Evolutionary conservation across 2,113 vertebrate species (phyloP).

Genomic region (Speoplatyrhinus poulsoni): DNA sequence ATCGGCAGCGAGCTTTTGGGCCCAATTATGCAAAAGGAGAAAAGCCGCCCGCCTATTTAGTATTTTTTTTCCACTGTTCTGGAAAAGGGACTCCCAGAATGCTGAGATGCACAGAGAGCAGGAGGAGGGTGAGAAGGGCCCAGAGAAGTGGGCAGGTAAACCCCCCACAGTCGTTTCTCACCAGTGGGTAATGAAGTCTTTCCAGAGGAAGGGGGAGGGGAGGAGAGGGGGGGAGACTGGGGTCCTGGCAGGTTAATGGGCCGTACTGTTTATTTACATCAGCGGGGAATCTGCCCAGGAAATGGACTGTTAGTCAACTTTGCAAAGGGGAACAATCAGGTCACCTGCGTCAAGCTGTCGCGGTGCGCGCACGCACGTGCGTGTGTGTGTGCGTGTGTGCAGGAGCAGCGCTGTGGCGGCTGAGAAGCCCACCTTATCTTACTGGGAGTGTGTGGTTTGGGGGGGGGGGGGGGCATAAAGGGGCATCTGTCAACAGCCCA

Average conservation of each 20-base stretch:
- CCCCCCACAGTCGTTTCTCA: no score
- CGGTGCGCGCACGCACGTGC: neutral
- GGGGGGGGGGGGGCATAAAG: neutral
- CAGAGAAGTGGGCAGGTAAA: no score
- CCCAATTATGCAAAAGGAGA: no score
- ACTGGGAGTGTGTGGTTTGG: neutral
- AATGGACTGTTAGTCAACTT: constrained; percentile 58
- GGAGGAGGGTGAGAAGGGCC: no score
- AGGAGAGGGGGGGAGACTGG: neutral
- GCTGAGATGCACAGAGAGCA: no score
- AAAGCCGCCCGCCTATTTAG: no score
- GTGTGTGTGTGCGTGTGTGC: constrained; percentile 17
- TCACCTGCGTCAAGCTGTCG: constrained; percentile 54
- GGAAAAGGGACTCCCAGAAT: no score
- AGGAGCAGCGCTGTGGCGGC: constrained; percentile 46
- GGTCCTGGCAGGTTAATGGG: constrained; percentile 55
- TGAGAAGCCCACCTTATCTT: constrained; percentile 36
- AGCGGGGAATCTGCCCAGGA: constrained; percentile 51
- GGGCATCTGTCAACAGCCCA: no score
- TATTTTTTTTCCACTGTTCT: no score
- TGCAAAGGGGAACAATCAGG: constrained; percentile 52
- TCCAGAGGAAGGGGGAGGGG: no score
- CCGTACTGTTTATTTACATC: constrained; percentile 69
- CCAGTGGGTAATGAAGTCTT: no score
- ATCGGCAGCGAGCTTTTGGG: no score